Percentiles rank a stretch among this genome's conserved stretches.
Conservation (phyloP, 1,140 invertebrate species). For the Bombus balteatus region DNA sequence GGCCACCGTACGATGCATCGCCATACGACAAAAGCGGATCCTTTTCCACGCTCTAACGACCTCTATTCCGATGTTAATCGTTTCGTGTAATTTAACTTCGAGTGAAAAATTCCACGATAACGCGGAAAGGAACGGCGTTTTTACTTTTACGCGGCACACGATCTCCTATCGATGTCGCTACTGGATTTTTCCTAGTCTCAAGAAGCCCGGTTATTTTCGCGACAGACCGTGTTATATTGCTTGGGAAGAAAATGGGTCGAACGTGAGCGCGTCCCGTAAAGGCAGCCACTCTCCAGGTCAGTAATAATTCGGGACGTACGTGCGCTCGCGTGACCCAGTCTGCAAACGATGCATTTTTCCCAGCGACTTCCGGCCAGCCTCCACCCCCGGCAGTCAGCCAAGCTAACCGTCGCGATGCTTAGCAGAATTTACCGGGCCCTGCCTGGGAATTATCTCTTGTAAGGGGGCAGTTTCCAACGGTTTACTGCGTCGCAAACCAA, state of each 20-base stretch:
- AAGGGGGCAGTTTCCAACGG: background rate
- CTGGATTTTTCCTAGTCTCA: too few relatives aligned
- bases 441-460: background rate
- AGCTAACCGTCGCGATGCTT: constrained; percentile 22
- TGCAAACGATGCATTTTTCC: constrained; percentile 44
- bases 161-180: too few relatives aligned
- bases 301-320: constrained; percentile 45
- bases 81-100: too few relatives aligned
- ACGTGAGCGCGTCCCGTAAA: constrained; percentile 31
- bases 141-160: too few relatives aligned
- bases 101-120: too few relatives aligned
- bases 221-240: background rate
- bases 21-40: too few relatives aligned
- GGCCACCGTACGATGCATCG: too few relatives aligned
- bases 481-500: background rate
- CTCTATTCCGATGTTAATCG: too few relatives aligned
- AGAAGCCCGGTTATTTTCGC: background rate
- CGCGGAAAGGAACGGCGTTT: too few relatives aligned
- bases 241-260: constrained; percentile 35
- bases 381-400: background rate
- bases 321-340: constrained; percentile 2
- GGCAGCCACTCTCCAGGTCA: constrained; percentile 35
- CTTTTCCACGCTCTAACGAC: too few relatives aligned
- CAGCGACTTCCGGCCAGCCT: constrained; percentile 22
- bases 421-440: background rate